These are phyloP conservation scores for Cephus pulcher DNA, from an alignment of 2,888 invertebrate genomes.

Conservation along the genomic window DNA sequence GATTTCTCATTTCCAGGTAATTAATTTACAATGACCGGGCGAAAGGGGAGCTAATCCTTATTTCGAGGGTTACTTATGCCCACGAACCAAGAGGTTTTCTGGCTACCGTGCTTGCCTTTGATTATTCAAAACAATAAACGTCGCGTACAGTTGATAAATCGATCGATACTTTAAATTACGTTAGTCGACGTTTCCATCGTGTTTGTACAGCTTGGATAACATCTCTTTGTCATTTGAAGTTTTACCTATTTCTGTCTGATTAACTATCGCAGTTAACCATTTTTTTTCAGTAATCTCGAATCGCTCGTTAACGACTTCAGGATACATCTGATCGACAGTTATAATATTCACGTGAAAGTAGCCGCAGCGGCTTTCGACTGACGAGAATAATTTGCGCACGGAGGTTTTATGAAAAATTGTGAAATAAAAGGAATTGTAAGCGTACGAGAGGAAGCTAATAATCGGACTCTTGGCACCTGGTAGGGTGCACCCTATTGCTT, in stretches of 20 bases:
- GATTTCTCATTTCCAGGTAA: conserved; percentile 67
- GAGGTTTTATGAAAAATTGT: neutral
- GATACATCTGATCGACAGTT: no score
- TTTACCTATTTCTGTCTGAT: no score
- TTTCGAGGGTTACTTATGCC: conserved; percentile 58
- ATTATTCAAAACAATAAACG: conserved; percentile 30
- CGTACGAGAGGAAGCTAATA: neutral
- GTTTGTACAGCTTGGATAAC: neutral
- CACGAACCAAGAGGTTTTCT: conserved; percentile 28
- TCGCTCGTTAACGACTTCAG: no score
- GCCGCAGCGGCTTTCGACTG: neutral
- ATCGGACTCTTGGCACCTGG: neutral
- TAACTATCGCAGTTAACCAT: neutral
- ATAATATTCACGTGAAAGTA: neutral
- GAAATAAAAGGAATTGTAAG: neutral
- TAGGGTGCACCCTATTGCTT: neutral
- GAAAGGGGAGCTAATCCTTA: conserved; percentile 52
- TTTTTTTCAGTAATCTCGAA: neutral
- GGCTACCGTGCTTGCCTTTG: conserved; percentile 4
- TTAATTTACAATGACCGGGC: conserved; percentile 66
- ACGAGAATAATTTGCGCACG: no score
- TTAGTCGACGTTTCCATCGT: neutral
- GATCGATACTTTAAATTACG: neutral
- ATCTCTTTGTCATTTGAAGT: neutral
- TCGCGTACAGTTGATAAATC: conserved; percentile 9